These are phyloP conservation scores for Dorcus hopei DNA, from an alignment of 2,888 invertebrate genomes.

Conservation along the genomic window DNA sequence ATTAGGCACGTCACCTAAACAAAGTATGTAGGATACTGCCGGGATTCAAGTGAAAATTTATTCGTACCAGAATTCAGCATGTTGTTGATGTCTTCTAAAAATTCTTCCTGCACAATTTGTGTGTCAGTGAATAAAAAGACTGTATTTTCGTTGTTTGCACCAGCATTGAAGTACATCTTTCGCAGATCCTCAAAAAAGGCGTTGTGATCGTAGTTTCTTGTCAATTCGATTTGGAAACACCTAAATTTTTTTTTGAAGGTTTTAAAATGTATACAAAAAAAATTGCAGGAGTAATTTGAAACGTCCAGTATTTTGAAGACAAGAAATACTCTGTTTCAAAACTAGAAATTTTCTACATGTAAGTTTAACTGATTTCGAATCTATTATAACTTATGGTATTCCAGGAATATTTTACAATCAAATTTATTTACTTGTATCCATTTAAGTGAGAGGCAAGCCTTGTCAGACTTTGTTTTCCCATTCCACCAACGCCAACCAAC, in stretches of 20 bases:
- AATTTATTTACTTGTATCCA: constrained; percentile 62
- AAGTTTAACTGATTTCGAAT: too few species aligned
- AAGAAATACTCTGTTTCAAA: too few species aligned
- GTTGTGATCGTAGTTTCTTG: constrained; percentile 76
- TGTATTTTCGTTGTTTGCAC: constrained; percentile 68
- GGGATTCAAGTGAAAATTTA: neutral
- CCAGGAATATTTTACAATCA: neutral
- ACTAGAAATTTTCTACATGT: too few species aligned
- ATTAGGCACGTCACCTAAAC: constrained; percentile 81
- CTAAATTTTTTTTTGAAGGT: constrained; percentile 35
- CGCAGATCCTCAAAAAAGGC: constrained; percentile 85
- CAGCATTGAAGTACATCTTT: constrained; percentile 75
- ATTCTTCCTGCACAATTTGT: constrained; percentile 86
- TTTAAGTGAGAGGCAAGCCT: constrained; percentile 81
- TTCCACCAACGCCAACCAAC: constrained; percentile 85
- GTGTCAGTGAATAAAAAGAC: constrained; percentile 88
- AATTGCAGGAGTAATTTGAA: too few species aligned
- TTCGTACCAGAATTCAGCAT: constrained; percentile 77
- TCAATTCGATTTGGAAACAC: constrained; percentile 85
- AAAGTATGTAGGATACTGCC: neutral
- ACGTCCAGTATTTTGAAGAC: too few species aligned
- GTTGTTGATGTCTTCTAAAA: constrained; percentile 89
- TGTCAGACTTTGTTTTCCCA: constrained; percentile 83
- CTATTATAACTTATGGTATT: too few species aligned
- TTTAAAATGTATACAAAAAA: neutral